Base-by-base conservation (phyloP, 2,797 vertebrate genomes). In the Furcifer pardalis region DNA sequence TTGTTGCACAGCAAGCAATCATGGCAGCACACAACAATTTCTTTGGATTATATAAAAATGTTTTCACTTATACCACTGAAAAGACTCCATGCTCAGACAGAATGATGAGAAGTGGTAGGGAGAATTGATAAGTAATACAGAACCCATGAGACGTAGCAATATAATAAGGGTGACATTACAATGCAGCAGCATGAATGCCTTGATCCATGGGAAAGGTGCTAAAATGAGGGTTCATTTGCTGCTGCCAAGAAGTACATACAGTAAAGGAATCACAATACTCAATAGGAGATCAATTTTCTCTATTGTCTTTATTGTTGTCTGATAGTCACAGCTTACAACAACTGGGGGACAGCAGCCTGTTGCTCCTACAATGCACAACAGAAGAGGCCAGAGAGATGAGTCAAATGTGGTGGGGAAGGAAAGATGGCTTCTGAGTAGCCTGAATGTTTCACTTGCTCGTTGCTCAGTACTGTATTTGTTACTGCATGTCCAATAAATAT, bases 41-140 rank as follows among this genome's bases (percentile, higher is more conserved):
- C 73, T 82, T 81, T 63, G 56, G 52, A 86, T 76, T 77, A 86
- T 82, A 86, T 37, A 86, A 81, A 86, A 77, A 86, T 71, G 56
- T 86, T 73, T 82, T 86, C 73, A 81, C 75, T 86, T 72, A 27
- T 56, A 56, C 65, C 7, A 23, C 21, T 75, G 52, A 86, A 81
- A 85, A 86, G 66, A n/a, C 72, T 35, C 78, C 63, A 63, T 56
- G 52, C 56, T 71, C 40, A 27, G 74, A 77, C 35, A 72, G 65
- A 82, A 86, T 82, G 79, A 86, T 77, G 65, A 82, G 73, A 86
- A 49, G 65, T 30, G 73, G 77, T n/a, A 77, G 56, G 27, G 42
- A 77, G 79, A 76, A 60, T 17, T 4, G 46, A 15, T 56, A 80
- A 60, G n/a, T 71, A 63, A 69, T 37, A 56, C 69, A 56, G 44